Percentiles rank a stretch among this genome's conserved stretches.
Conservation (phyloP, 1,140 invertebrate species). For the Heliconius himera region DNA sequence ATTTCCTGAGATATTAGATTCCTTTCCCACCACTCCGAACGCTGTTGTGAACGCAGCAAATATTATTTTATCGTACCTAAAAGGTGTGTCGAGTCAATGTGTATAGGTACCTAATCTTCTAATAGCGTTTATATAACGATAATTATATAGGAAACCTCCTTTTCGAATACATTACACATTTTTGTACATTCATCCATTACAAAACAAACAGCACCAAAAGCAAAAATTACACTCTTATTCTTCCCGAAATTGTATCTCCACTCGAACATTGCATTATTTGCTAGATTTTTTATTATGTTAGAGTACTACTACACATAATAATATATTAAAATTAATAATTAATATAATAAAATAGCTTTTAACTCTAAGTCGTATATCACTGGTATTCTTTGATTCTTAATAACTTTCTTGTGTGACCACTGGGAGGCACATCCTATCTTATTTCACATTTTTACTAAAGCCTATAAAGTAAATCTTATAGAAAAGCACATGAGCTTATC, state of each 20-base stretch:
- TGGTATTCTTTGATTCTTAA: too few species aligned
- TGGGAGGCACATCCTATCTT: too few species aligned
- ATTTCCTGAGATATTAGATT: neutral
- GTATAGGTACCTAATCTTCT: neutral
- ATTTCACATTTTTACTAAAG: too few species aligned
- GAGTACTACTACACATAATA: neutral
- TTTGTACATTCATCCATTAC: neutral
- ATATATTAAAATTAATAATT: too few species aligned
- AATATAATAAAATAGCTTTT: too few species aligned
- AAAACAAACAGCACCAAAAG: neutral
- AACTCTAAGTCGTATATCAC: too few species aligned
- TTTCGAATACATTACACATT: neutral
- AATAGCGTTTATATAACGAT: neutral
- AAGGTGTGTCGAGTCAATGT: neutral
- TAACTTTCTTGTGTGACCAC: too few species aligned
- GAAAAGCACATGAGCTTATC: neutral
- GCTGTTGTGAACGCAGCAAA: neutral
- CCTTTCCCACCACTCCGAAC: neutral
- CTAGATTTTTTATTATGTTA: neutral
- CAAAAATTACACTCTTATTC: neutral
- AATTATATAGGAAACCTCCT: neutral
- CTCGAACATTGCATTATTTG: neutral
- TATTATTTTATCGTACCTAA: conserved; percentile 1
- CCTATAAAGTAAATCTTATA: neutral
- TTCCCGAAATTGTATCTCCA: too few species aligned